Evolutionary conservation across 2,888 invertebrate species (phyloP).

Genomic region (Gnatocerus cornutus): DNA sequence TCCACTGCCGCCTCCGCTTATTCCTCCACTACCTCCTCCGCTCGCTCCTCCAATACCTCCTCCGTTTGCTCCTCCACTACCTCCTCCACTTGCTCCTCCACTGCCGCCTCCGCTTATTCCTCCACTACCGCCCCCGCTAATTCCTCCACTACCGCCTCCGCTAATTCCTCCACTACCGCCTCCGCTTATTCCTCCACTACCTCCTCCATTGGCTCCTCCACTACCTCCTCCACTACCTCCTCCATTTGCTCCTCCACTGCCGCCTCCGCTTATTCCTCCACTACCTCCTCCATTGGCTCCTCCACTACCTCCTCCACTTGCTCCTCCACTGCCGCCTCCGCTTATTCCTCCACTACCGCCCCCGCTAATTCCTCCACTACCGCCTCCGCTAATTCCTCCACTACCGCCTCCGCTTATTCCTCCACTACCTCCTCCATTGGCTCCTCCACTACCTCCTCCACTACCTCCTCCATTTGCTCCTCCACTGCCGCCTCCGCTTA

Average conservation of each 20-base stretch:
- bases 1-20: no score
- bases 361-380: not conserved
- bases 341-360: not conserved
- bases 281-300: not conserved
- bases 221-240: not conserved
- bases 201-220: not conserved
- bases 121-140: no score
- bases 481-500: slow-evolving; percentile 1
- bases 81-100: no score
- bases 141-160: no score
- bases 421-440: slow-evolving; percentile 2
- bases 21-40: no score
- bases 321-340: slow-evolving; percentile 7
- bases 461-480: not conserved
- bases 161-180: no score
- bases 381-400: not conserved
- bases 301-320: not conserved
- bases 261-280: not conserved
- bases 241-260: not conserved
- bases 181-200: no score
- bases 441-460: not conserved
- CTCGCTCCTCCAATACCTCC: no score
- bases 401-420: not conserved
- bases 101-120: no score
- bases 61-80: no score